These are phyloP conservation scores for Chauna torquata DNA, from an alignment of 2,113 vertebrate species.

Conservation along the genomic window DNA sequence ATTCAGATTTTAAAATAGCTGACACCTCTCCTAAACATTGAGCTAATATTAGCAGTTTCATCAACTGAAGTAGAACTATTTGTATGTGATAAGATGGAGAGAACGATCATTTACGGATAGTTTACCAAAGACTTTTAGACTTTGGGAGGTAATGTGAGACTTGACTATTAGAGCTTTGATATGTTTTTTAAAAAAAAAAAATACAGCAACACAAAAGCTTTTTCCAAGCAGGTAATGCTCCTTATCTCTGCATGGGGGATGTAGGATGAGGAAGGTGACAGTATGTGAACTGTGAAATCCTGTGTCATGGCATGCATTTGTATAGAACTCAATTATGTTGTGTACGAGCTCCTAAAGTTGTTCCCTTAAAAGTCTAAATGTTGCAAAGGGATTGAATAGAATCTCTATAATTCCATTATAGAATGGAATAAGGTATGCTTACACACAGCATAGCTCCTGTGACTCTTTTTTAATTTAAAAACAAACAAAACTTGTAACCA, in stretches of 20 bases:
- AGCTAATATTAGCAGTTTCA: not conserved
- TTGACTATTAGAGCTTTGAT: not conserved
- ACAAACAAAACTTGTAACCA: not conserved
- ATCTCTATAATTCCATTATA: too few species aligned
- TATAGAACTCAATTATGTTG: not conserved
- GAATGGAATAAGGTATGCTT: not conserved
- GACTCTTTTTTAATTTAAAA: not conserved
- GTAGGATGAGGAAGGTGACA: not conserved
- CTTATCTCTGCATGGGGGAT: not conserved
- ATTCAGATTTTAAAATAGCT: not conserved
- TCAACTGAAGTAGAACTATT: not conserved
- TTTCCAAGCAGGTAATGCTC: not conserved
- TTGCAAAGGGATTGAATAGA: not conserved
- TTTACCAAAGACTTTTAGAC: not conserved
- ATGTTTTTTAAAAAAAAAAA: not conserved
- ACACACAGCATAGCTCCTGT: not conserved
- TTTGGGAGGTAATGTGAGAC: not conserved
- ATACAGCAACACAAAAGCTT: not conserved
- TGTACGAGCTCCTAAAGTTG: not conserved
- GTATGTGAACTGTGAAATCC: not conserved
- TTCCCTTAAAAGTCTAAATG: not conserved
- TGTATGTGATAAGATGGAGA: not conserved
- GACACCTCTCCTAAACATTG: not conserved
- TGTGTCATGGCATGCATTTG: not conserved
- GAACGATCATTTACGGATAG: not conserved